phyloP scores from a whole-genome alignment of 2,113 vertebrate species.

The Erpornis zantholeuca region DNA sequence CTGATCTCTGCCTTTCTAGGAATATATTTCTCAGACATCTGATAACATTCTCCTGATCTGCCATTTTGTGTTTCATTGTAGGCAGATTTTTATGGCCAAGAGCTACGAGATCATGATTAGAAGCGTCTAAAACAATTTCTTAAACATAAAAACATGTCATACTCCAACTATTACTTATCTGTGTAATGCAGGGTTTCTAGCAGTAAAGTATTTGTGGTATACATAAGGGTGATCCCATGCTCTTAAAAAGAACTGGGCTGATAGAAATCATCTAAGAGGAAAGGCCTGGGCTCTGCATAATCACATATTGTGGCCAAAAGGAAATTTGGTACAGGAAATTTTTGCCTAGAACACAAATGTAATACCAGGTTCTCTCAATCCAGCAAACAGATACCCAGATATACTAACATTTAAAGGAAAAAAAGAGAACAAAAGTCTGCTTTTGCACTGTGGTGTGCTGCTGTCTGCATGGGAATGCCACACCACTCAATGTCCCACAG shows the following conservation, averaged over 20 bases:
- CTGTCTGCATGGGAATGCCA: not conserved
- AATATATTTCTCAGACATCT: not conserved
- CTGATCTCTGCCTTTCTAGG: not conserved
- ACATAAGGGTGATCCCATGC: not conserved
- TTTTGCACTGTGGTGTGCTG: not conserved
- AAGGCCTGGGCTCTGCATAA: not conserved
- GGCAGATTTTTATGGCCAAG: not conserved
- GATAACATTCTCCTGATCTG: not conserved
- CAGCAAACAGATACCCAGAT: not conserved
- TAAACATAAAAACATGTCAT: not conserved
- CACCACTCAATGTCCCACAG: not conserved
- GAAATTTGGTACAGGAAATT: not conserved
- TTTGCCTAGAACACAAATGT: not conserved
- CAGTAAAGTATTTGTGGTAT: not conserved
- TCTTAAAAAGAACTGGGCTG: not conserved
- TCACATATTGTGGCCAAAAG: not conserved
- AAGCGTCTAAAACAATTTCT: not conserved
- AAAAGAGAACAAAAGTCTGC: not conserved
- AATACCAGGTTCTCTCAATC: not conserved
- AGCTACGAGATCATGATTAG: not conserved
- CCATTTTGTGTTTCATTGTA: not conserved
- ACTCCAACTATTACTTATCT: not conserved
- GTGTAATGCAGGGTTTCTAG: not conserved
- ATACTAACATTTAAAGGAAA: not conserved
- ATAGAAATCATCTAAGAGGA: not conserved